Percentiles rank a stretch among this genome's conserved stretches.
Evolutionary conservation across 2,797 vertebrate species (phyloP).

Genomic region (Dallia pectoralis): DNA sequence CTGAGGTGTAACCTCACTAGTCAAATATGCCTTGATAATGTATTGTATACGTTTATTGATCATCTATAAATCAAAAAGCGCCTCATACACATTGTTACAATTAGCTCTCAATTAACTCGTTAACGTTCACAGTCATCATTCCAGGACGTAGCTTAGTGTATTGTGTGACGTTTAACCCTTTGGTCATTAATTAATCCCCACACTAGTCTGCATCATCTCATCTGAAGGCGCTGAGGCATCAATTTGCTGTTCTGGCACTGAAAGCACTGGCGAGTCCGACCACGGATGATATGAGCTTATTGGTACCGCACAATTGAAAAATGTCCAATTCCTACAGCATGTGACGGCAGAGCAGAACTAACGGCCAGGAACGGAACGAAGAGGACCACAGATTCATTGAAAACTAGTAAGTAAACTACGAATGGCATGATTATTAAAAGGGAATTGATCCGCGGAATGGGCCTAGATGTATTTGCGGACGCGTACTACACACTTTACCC

Average conservation of each 20-base stretch:
- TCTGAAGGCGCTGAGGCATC: constrained; percentile 3
- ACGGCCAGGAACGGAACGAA: not conserved
- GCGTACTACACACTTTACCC: not conserved
- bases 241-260: constrained; percentile 4
- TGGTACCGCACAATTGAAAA: constrained; percentile 2
- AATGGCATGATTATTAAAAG: not conserved
- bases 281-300: constrained; percentile 2
- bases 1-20: constrained; percentile 1
- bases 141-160: not conserved
- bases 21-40: not conserved
- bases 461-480: constrained; percentile 8
- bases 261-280: not conserved
- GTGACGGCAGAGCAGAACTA: constrained; percentile 1
- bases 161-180: not conserved
- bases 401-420: constrained; percentile 15
- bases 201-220: not conserved
- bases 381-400: not conserved
- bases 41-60: not conserved
- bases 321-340: constrained; percentile 12
- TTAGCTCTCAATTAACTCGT: not conserved
- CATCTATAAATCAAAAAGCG: not conserved
- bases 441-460: not conserved
- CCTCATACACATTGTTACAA: not conserved
- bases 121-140: not conserved
- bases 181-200: not conserved